Conservation (phyloP, 2,888 invertebrate genomes). For the Cybosia mesomella region DNA sequence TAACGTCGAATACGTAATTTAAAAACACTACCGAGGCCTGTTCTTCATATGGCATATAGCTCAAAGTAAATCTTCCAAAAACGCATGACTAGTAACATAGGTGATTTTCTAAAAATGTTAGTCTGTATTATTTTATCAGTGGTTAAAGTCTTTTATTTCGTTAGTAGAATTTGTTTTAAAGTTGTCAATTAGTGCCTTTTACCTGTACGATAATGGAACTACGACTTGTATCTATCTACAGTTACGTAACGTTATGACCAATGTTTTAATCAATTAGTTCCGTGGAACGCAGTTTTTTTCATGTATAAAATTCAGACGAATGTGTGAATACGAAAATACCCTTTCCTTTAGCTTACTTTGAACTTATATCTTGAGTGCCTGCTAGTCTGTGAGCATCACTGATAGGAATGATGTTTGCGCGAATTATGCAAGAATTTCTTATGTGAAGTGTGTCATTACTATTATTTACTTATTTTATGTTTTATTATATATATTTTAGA, state of each 20-base stretch:
- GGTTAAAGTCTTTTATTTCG: constrained; percentile 12
- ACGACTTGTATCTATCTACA: constrained; percentile 42
- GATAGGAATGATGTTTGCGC: constrained; percentile 85
- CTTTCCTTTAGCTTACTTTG: constrained; percentile 32
- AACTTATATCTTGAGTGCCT: constrained; percentile 72
- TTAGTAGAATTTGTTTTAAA: constrained; percentile 41
- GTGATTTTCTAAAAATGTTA: constrained; percentile 18
- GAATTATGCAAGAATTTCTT: constrained; percentile 83
- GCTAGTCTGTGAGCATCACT: constrained; percentile 87
- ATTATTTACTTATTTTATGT: constrained; percentile 56
- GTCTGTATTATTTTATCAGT: background rate
- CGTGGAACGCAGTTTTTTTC: constrained; percentile 33
- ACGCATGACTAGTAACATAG: constrained; percentile 18
- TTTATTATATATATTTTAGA: constrained; percentile 52
- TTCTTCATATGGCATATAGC: constrained; percentile 29
- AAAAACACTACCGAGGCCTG: constrained; percentile 28
- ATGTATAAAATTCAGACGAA: constrained; percentile 26
- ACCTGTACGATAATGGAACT: constrained; percentile 51
- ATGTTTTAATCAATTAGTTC: constrained; percentile 47
- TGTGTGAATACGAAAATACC: constrained; percentile 37
- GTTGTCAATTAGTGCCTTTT: constrained; percentile 67
- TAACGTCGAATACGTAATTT: constrained; percentile 18
- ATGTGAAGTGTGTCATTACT: constrained; percentile 68
- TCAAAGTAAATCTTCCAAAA: constrained; percentile 36
- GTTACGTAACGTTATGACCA: constrained; percentile 46